Base-by-base conservation (phyloP, 2,888 invertebrate genomes). In the Drosophila subsilvestris region DNA sequence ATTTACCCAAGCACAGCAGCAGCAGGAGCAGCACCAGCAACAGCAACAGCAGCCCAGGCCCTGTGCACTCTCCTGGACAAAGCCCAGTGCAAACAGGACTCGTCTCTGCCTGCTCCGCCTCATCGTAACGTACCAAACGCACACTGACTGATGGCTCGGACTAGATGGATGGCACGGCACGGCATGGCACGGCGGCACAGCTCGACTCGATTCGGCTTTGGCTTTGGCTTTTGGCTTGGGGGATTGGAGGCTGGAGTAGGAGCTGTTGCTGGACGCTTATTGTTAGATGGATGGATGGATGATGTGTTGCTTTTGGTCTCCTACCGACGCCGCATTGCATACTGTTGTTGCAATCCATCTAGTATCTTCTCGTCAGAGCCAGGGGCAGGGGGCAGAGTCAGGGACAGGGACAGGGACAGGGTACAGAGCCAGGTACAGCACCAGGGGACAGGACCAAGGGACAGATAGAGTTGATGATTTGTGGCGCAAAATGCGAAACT, bases 401-500 rank as follows among this genome's bases (percentile, higher is more conserved):
- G 61, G 60, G 61, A 18, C 8, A 5, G 14, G 47, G n/a, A 9
- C n/a, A 27, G 44, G 29, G 14, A 3, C 32, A 14, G 32, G 42
- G 14, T n/a, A 27, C 25, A 37, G 32, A 29, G 32, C 44, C 14
- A 17, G 53, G 67, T 42, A 63, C 62, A 76, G 61, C 74, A 69
- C 37, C 55, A 55, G 49, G 62, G 62, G 51, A 55, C 69, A 65
- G 63, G 60, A 42, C 29, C 50, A 67, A 67, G 61, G 60, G 61
- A 22, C 81, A 80, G 88, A 82, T 82, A 87, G 88, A 87, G 86
- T 82, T 82, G 77, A 88, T 89, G 88, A 86, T 87, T 89, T 89
- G 80, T 86, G 75, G 82, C 70, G 82, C 86, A 85, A 86, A 88
- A 83, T 86, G 65, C 81, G 82, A 73, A 75, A 76, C 74, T 82